phyloP scores from a whole-genome alignment of 1,140 invertebrate species.

The Rhagoletis pomonella region DNA sequence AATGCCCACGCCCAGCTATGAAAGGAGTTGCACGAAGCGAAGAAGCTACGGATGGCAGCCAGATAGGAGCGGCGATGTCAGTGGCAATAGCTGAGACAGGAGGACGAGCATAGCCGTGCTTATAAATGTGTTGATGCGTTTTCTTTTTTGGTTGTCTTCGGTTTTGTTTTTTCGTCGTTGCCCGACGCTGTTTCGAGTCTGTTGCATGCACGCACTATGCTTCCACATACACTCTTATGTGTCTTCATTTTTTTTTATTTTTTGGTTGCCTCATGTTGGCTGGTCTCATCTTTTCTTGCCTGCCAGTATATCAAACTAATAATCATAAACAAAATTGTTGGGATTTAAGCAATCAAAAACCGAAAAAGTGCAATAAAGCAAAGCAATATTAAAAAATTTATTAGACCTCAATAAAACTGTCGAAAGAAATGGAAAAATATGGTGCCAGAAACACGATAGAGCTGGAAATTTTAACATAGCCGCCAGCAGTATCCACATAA shows the following conservation, averaged over 20 bases:
- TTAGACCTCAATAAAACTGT: neutral
- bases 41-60: too few species aligned
- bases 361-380: neutral
- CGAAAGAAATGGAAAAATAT: neutral
- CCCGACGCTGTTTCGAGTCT: too few species aligned
- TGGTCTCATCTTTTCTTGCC: too few species aligned
- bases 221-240: too few species aligned
- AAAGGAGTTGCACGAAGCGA: neutral
- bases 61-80: neutral
- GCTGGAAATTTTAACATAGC: too few species aligned
- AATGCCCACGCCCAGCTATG: constrained; percentile 7
- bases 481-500: too few species aligned
- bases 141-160: too few species aligned
- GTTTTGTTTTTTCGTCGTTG: too few species aligned
- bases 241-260: too few species aligned
- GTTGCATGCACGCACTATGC: too few species aligned
- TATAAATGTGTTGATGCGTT: neutral
- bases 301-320: neutral
- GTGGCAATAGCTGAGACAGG: neutral
- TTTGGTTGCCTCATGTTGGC: too few species aligned
- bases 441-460: neutral
- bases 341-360: neutral
- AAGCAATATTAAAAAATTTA: neutral
- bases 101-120: neutral
- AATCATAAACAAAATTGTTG: constrained; percentile 29